A percentile compares a stretch with the other conserved stretches of the same genome.
Conservation (phyloP, 2,797 vertebrate species). For the Silurus aristotelis region DNA sequence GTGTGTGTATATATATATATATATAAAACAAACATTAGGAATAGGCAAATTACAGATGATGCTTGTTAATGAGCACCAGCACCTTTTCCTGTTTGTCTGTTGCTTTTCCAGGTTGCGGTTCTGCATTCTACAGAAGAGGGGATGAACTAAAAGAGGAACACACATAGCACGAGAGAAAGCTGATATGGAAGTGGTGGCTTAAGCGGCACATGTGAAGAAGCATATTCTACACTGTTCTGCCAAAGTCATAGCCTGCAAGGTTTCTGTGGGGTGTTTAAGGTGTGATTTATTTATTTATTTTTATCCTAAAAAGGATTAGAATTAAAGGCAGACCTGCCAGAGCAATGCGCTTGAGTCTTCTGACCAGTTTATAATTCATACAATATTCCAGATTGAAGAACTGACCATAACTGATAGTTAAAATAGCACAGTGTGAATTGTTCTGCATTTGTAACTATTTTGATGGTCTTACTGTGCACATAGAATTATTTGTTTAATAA, state of each 20-base stretch:
- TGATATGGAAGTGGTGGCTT: constrained; percentile 54
- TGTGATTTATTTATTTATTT: not conserved
- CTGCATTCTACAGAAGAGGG: constrained; percentile 74
- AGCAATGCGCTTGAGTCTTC: not conserved
- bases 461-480: not conserved
- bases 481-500: not conserved
- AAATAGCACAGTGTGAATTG: not conserved
- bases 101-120: constrained; percentile 77
- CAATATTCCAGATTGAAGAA: not conserved
- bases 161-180: constrained; percentile 12
- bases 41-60: not conserved
- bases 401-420: not conserved
- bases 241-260: constrained; percentile 46
- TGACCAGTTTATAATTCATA: not conserved
- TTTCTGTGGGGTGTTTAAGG: not conserved
- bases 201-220: constrained; percentile 26
- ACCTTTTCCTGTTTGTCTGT: constrained; percentile 45
- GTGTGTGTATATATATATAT: too few relatives aligned
- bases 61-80: not conserved
- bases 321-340: not conserved
- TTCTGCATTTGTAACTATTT: not conserved
- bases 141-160: constrained; percentile 27
- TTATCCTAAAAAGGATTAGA: not conserved
- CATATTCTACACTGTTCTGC: constrained; percentile 66
- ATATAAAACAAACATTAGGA: not conserved